phyloP scores from a whole-genome alignment of 2,888 invertebrate species.

The Bursaphelenchus okinawaensis region DNA sequence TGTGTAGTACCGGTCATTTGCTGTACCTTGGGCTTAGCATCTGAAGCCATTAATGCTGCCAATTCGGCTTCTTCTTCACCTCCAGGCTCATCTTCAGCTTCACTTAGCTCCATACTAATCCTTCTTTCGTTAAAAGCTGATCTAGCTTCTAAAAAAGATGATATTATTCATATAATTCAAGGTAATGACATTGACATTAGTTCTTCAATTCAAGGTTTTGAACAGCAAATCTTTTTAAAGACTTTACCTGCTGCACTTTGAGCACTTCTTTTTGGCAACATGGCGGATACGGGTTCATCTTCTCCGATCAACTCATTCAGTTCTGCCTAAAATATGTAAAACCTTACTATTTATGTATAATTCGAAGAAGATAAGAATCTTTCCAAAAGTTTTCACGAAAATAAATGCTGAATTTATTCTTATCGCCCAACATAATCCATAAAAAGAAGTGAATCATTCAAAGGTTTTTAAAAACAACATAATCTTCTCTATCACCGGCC shows the following conservation, averaged over 20 bases:
- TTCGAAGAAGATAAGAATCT: neutral
- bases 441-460: neutral
- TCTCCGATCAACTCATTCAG: neutral
- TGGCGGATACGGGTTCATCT: neutral
- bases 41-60: slow-evolving; percentile 10
- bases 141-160: neutral
- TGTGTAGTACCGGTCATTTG: neutral
- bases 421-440: neutral
- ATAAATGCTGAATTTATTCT: neutral
- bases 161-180: no score
- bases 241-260: neutral
- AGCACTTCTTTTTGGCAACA: neutral
- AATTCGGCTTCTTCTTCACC: slow-evolving; percentile 1
- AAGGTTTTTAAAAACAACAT: neutral
- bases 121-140: neutral
- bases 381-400: neutral
- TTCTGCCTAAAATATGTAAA: neutral
- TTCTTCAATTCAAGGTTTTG: no score
- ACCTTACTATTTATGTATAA: neutral
- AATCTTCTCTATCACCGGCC: no score
- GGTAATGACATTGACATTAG: no score
- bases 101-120: neutral
- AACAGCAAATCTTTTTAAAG: no score
- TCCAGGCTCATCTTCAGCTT: neutral
- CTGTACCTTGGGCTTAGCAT: neutral